A percentile compares a stretch with the other conserved stretches of the same genome.
phyloP scores from a whole-genome alignment of 2,888 invertebrate species.

The Dryadula phaetusa region DNA sequence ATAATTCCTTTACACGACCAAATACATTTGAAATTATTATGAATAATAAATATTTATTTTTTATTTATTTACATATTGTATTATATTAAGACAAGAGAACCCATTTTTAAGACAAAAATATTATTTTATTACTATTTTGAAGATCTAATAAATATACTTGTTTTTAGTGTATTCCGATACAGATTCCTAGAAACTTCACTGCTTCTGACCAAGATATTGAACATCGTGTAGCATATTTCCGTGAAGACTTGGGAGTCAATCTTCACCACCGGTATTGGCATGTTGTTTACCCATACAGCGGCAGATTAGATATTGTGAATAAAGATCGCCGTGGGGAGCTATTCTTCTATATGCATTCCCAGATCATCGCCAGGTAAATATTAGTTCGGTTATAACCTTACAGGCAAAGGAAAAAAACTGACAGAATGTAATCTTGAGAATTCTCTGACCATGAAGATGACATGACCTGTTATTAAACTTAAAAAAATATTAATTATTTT shows the following conservation, averaged over 20 bases:
- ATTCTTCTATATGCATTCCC: slow-evolving; percentile 91
- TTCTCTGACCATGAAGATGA: no score
- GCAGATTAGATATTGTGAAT: slow-evolving; percentile 79
- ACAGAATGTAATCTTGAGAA: no score
- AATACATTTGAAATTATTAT: not conserved
- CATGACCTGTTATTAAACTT: no score
- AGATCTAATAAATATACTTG: slow-evolving; percentile 1
- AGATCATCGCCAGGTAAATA: slow-evolving; percentile 74
- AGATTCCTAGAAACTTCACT: slow-evolving; percentile 90
- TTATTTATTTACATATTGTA: not conserved
- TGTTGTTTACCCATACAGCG: slow-evolving; percentile 87
- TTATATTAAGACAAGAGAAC: not conserved
- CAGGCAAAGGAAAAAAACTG: no score
- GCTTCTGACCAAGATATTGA: slow-evolving; percentile 92
- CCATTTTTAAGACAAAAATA: not conserved
- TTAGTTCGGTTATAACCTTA: no score
- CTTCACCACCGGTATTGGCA: slow-evolving; percentile 94
- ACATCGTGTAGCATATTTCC: slow-evolving; percentile 91
- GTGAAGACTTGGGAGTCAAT: slow-evolving; percentile 92
- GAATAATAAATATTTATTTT: not conserved
- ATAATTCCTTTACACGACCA: not conserved
- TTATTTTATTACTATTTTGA: not conserved
- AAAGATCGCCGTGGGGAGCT: slow-evolving; percentile 92
- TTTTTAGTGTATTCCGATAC: slow-evolving; percentile 84
- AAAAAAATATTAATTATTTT: no score